Conservation (phyloP, 2,113 vertebrate genomes). For the Chunga burmeisteri region DNA sequence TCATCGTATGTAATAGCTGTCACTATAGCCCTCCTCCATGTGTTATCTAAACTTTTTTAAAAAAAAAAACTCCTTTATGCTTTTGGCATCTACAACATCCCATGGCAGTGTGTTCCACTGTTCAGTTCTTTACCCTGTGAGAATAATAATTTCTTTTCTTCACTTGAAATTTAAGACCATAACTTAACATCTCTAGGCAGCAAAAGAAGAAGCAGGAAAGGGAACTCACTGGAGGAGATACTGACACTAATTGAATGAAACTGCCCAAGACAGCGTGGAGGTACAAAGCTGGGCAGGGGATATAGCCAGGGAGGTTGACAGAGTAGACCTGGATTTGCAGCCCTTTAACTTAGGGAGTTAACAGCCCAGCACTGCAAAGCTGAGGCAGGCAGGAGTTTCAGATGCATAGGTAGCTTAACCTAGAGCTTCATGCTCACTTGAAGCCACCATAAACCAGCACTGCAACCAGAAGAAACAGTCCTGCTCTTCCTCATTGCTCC, state of each 20-base stretch:
- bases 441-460: background rate
- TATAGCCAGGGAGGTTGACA: background rate
- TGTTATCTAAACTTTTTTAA: background rate
- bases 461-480: background rate
- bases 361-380: accelerated
- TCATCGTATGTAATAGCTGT: background rate
- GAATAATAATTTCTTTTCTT: background rate
- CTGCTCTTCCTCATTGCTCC: background rate
- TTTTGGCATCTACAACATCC: background rate
- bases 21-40: background rate
- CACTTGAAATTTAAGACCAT: background rate
- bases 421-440: background rate
- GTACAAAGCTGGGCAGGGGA: background rate
- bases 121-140: background rate
- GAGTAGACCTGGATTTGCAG: background rate
- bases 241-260: background rate
- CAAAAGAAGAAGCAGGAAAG: background rate
- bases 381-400: background rate
- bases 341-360: background rate
- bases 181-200: background rate
- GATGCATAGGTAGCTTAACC: background rate
- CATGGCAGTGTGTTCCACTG: background rate
- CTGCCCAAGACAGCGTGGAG: background rate
- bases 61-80: background rate
- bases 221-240: background rate